These are phyloP conservation scores for Eulemur mongoz DNA, from an alignment of 2,797 vertebrate genomes.

Conservation along the genomic window DNA sequence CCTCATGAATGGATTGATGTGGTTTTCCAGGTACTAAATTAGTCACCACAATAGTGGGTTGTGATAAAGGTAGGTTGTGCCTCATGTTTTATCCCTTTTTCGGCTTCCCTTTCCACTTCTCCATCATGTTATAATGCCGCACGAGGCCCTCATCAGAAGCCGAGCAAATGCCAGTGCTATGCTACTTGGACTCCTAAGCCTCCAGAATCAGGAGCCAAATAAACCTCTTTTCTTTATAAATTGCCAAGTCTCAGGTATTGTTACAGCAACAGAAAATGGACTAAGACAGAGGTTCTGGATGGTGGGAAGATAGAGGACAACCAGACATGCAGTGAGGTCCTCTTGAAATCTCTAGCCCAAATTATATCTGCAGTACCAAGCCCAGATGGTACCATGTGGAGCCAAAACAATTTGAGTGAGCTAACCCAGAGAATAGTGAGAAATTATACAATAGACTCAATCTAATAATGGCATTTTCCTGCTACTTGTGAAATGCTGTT, in stretches of 20 bases:
- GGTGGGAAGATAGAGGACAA: background rate
- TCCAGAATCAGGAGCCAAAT: background rate
- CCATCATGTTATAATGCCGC: background rate
- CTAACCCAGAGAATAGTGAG: background rate
- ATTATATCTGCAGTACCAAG: background rate
- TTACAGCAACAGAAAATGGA: background rate
- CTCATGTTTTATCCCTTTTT: background rate
- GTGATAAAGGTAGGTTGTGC: background rate
- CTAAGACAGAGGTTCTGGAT: background rate
- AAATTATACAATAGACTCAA: background rate
- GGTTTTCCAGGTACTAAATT: background rate
- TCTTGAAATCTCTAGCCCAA: background rate
- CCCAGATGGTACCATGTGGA: background rate
- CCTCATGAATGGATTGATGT: background rate
- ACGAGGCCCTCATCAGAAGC: background rate
- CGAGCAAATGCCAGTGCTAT: background rate
- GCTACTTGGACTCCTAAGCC: background rate
- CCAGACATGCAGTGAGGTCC: background rate
- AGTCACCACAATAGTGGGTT: background rate
- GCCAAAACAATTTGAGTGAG: background rate
- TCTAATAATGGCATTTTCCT: background rate
- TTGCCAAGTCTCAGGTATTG: background rate
- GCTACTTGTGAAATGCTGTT: background rate
- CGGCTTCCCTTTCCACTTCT: background rate
- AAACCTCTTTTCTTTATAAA: background rate